phyloP scores from a whole-genome alignment of 2,888 invertebrate genomes.

The Sminthurinus aureus region DNA sequence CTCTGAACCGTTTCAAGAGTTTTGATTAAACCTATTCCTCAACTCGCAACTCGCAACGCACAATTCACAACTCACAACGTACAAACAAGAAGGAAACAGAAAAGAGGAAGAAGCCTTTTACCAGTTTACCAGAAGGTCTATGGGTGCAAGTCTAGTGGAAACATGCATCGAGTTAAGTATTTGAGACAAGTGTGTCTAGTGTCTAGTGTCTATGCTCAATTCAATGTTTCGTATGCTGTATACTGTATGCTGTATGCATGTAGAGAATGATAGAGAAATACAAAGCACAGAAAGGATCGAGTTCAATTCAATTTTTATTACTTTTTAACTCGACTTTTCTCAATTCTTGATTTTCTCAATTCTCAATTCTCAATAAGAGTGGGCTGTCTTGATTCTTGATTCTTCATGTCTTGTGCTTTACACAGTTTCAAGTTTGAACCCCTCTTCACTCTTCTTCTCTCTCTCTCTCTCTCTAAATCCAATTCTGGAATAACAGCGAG shows the following conservation, averaged over 20 bases:
- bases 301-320: constrained; percentile 37
- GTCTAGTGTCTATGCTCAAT: too few relatives aligned
- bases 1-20: constrained; percentile 36
- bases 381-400: background rate
- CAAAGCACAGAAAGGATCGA: constrained; percentile 5
- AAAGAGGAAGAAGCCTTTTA: background rate
- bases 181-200: background rate
- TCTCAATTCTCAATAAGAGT: constrained; percentile 35
- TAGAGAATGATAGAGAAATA: background rate
- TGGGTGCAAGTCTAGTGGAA: background rate
- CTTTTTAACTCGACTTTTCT: constrained; percentile 42
- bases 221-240: too few relatives aligned
- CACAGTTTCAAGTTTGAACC: background rate
- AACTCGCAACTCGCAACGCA: too few relatives aligned
- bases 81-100: background rate
- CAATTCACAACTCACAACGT: too few relatives aligned
- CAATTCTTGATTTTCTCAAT: too few relatives aligned
- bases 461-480: background rate
- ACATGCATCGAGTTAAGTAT: constrained; percentile 33
- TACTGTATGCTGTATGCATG: too few relatives aligned
- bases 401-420: background rate
- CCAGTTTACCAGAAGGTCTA: too few relatives aligned
- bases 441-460: too few relatives aligned
- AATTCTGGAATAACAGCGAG: background rate
- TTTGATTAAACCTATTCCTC: constrained; percentile 39